phyloP scores from a whole-genome alignment of 2,888 invertebrate genomes.

The Schizaphis graminum region DNA sequence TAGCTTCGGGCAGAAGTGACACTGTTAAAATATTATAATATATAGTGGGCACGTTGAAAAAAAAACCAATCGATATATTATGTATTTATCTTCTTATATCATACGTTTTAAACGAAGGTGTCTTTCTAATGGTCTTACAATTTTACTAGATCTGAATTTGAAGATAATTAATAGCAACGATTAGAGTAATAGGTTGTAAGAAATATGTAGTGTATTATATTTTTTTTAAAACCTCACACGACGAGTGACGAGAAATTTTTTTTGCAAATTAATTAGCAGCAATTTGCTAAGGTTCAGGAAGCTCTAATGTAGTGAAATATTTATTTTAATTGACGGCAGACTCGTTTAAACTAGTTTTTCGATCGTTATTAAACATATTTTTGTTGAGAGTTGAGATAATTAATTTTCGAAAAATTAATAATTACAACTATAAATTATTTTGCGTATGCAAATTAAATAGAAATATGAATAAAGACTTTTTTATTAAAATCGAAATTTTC shows the following conservation, averaged over 20 bases:
- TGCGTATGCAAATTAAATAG: not conserved
- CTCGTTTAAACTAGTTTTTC: conserved; percentile 45
- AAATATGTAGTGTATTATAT: not conserved
- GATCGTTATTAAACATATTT: conserved; percentile 28
- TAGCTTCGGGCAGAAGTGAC: conserved; percentile 31
- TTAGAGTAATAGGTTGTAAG: not conserved
- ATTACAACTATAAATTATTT: conserved; percentile 6
- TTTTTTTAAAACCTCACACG: conserved; percentile 7
- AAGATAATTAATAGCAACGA: not conserved
- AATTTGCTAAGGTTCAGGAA: not conserved
- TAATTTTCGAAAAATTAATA: conserved; percentile 41
- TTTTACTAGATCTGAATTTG: not conserved
- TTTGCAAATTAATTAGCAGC: conserved; percentile 35
- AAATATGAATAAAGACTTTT: not conserved
- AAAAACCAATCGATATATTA: not conserved
- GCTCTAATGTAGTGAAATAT: not conserved
- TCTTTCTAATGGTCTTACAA: conserved; percentile 1
- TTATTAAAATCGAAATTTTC: conserved; percentile 45
- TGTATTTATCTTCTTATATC: not conserved
- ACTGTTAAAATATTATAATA: not conserved
- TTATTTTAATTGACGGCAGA: not conserved
- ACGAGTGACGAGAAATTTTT: conserved; percentile 32
- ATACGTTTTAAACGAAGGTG: not conserved
- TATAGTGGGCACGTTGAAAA: not conserved
- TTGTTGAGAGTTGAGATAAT: not conserved